A percentile compares a stretch with the other conserved stretches of the same genome.
Conservation (phyloP, 2,888 invertebrate species). For the Stenodema calcarata region DNA sequence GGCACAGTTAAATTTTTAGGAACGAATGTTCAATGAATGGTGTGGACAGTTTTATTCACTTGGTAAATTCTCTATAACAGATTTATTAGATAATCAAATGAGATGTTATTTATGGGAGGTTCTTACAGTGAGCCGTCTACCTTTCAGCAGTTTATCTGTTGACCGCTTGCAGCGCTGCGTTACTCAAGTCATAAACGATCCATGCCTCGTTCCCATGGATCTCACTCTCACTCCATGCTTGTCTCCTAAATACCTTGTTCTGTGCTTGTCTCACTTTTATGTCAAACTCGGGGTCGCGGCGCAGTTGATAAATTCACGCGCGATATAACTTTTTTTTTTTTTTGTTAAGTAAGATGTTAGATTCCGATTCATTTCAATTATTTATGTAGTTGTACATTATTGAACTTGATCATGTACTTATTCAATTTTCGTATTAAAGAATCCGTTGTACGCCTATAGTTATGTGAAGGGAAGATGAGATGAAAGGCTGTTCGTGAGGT, state of each 20-base stretch:
- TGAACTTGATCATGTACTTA: background rate
- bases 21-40: no score
- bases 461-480: background rate
- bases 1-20: no score
- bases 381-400: background rate
- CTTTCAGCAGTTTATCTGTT: no score
- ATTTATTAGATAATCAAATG: no score
- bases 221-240: background rate
- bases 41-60: no score
- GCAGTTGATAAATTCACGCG: background rate
- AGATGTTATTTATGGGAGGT: no score
- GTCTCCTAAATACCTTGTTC: background rate
- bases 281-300: background rate
- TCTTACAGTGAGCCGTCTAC: no score
- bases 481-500: background rate
- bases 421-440: background rate
- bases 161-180: no score
- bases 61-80: no score
- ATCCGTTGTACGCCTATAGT: background rate
- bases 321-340: background rate
- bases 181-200: no score
- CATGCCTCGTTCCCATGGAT: background rate
- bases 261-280: background rate
- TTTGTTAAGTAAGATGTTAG: background rate
- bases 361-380: background rate